A percentile compares a stretch with the other conserved stretches of the same genome.
phyloP scores from a whole-genome alignment of 2,113 vertebrate genomes.

The Phylloscopus trochiloides region DNA sequence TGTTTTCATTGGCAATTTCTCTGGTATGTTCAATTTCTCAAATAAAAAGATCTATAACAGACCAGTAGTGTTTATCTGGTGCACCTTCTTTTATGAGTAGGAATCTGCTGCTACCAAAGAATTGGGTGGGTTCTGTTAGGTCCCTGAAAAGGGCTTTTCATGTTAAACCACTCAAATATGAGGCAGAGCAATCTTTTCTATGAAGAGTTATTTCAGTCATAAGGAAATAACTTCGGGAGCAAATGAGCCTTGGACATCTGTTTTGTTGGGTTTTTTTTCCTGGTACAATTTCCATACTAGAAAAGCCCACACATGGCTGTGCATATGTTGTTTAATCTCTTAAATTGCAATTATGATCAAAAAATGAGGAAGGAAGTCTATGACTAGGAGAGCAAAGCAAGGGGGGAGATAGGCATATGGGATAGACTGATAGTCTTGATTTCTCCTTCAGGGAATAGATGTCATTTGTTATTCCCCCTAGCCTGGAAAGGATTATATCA shows the following conservation, averaged over 20 bases:
- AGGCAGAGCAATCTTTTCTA: background rate
- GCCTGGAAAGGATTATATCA: slow-evolving; percentile 21
- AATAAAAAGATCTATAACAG: background rate
- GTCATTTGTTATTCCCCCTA: slow-evolving; percentile 17
- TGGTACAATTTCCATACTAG: slow-evolving; percentile 16
- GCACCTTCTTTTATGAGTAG: background rate
- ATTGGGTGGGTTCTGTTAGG: background rate
- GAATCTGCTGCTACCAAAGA: background rate
- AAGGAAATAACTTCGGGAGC: slow-evolving; percentile 42
- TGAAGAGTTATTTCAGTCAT: background rate
- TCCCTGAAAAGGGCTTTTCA: background rate
- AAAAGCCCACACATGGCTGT: slow-evolving; percentile 44
- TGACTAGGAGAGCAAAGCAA: background rate
- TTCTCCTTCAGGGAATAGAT: slow-evolving; percentile 25
- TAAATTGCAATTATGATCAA: slow-evolving; percentile 61
- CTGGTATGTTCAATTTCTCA: background rate
- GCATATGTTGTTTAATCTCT: slow-evolving; percentile 61
- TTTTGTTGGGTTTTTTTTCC: background rate
- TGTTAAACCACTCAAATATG: background rate
- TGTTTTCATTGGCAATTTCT: background rate
- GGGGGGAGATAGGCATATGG: background rate
- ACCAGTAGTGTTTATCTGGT: background rate
- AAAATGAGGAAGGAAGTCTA: slow-evolving; percentile 62
- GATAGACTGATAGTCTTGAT: background rate
- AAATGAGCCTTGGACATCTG: slow-evolving; percentile 52